A percentile compares a stretch with the other conserved stretches of the same genome.
phyloP scores from a whole-genome alignment of 30 jellyfish, hydroid and myxozoan genomes.

The Hydractinia symbiolongicarpus region DNA sequence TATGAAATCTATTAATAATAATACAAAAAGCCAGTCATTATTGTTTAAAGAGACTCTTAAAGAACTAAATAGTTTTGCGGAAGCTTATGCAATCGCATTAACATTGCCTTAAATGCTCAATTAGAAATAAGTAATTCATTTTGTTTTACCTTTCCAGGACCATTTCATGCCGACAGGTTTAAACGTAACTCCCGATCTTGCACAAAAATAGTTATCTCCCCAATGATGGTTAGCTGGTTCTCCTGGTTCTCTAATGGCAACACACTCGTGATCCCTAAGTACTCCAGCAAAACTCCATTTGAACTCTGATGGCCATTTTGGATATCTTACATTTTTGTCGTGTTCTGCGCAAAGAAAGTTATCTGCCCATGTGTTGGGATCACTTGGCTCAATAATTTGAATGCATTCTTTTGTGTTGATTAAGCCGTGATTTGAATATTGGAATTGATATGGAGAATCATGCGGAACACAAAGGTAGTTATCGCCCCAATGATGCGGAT shows the following conservation, averaged over 20 bases:
- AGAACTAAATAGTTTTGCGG: too few species aligned
- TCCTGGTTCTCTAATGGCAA: neutral
- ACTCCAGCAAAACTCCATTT: constrained; percentile 10
- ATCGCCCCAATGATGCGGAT: constrained; percentile 72
- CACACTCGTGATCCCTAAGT: neutral
- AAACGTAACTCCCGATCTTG: constrained; percentile 45
- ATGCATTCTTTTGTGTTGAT: neutral
- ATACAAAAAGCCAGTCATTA: too few species aligned
- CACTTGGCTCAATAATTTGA: neutral
- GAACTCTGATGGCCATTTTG: constrained; percentile 8
- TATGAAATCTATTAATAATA: too few species aligned
- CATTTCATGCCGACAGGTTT: constrained; percentile 69
- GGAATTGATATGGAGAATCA: constrained; percentile 74
- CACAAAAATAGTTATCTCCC: constrained; percentile 70
- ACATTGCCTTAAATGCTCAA: too few species aligned
- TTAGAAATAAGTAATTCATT: too few species aligned
- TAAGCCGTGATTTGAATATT: constrained; percentile 29
- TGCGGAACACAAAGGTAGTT: constrained; percentile 77
- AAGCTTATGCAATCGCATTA: too few species aligned
- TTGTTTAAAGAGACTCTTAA: too few species aligned
- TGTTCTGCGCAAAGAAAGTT: neutral
- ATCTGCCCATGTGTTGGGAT: constrained; percentile 14
- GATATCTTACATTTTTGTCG: neutral
- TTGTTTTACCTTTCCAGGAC: constrained; percentile 26
- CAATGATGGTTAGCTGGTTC: constrained; percentile 65